Base-by-base conservation (phyloP, 1,140 invertebrate genomes). In the Parapsyche elsis region DNA sequence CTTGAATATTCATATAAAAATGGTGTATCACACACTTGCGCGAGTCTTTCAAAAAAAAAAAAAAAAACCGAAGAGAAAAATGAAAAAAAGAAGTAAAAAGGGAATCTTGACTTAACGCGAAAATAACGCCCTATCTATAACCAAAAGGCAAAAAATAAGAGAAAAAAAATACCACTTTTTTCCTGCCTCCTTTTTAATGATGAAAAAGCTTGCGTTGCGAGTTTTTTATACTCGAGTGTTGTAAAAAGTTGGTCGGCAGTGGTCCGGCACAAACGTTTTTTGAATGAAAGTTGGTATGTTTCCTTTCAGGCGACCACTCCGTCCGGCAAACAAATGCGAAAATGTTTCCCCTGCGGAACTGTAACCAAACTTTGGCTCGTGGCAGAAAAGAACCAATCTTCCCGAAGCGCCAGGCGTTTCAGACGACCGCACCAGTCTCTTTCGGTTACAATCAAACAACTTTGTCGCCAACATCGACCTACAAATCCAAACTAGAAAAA, bases 1-100 rank as follows among this genome's bases (percentile, higher is more conserved):
- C 73, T 74, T 81, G 81, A 81, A 81, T 81, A 81, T 81, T 81
- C 81, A 81, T 81, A 74, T 45, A 81, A 81, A 81, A 79, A 81
- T 81, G 81, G 75, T 74, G 71, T 77, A 81, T 79, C 81, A 81
- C 81, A 79, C 71, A 81, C 77, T 79, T 81, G 73, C 73, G 16
- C 24, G 64, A 61, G 57, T 61, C 57, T 61, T 61, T 61, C 21
- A 21, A 38, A 19, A 61, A 61, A 61, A 16, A 38, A 38, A 38
- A 38, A 38, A 38, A 38, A 38, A n/a, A 38, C 1, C 1, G 30
- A 38, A 38, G 30, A n/a, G 57, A 38, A 38, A 38, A 38, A 38
- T 38, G 30, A 38, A 38, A 38, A n/a, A 38, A 38, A 38, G 30
- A 38, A 38, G 30, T 7, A 38, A 21, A 19, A n/a, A 1, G n/a